Base-by-base conservation (phyloP, 1,140 invertebrate species). In the Bombus huntii region DNA sequence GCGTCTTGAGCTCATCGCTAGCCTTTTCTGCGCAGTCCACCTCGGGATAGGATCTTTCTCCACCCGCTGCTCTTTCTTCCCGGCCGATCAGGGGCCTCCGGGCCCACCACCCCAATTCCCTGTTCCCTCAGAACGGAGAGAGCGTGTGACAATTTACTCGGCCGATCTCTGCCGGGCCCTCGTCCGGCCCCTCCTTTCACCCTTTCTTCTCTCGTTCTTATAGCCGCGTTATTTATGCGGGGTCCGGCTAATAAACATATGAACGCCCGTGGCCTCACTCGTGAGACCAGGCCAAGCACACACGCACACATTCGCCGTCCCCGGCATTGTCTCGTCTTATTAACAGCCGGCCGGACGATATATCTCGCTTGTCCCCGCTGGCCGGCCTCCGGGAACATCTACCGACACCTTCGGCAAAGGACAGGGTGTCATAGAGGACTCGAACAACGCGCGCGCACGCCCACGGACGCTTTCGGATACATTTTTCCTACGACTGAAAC, bases 201-300 rank as follows among this genome's bases (percentile, higher is more conserved):
- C 73, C 83, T 85, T 79, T 88, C 73, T 86, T 72, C 83, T 92
- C 88, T 83, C 87, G 66, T 91, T 93, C 92, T 93, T 92, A 95
- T 94, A 93, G 94, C 92, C 91, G 92, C 92, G 93, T 95, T 95
- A 95, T 95, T 95, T 95, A 95, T 95, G 94, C 94, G 90, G 92
- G 94, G 93, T 95, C 93, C 89, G 93, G 93, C 95, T 95, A 95
- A 95, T 95, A 95, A 95, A 95, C 94, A 95, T 95, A 95, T 95
- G 94, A 95, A 94, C 94, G 94, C 93, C 83, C 89, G 81, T 87
- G 85, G 79, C 83, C 81, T 77, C 83, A 85, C 86, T 70, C 89
- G 76, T 87, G 88, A 87, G 88, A 90, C 81, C 81, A 68, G 85
- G 57, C 62, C 78, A 62, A 71, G 81, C 86, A 87, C 86, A 88